These are phyloP conservation scores for Megalops cyprinoides DNA, from an alignment of 2,797 vertebrate genomes.

Conservation along the genomic window DNA sequence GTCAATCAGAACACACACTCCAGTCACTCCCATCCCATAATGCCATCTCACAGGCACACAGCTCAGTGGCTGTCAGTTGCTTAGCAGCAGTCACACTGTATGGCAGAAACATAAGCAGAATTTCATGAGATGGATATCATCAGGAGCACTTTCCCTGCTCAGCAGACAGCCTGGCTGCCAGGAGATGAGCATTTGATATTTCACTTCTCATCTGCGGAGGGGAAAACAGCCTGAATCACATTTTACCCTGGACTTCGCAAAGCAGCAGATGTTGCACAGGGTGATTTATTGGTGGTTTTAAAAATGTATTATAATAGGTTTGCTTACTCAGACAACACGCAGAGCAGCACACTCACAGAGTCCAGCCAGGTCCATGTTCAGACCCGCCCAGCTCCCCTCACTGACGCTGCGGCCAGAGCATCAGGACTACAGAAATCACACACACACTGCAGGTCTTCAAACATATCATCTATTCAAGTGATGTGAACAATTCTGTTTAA, in stretches of 20 bases:
- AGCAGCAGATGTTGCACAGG: neutral
- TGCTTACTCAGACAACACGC: neutral
- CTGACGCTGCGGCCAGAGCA: too few relatives aligned
- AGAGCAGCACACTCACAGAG: too few relatives aligned
- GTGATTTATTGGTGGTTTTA: neutral
- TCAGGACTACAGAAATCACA: too few relatives aligned
- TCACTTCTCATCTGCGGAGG: constrained; percentile 1
- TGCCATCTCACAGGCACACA: too few relatives aligned
- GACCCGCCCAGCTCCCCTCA: too few relatives aligned
- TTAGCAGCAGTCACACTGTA: neutral
- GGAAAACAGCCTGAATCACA: neutral
- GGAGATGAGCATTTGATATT: neutral
- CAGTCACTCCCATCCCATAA: too few relatives aligned
- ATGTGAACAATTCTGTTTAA: too few relatives aligned
- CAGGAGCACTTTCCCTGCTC: constrained; percentile 7
- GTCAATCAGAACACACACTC: too few relatives aligned
- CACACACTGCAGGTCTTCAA: too few relatives aligned
- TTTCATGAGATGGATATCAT: neutral
- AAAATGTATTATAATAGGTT: neutral
- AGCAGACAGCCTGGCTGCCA: constrained; percentile 8
- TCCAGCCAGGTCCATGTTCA: too few relatives aligned
- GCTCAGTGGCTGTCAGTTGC: too few relatives aligned
- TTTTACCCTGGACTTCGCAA: neutral
- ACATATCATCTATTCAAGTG: too few relatives aligned
- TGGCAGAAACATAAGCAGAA: neutral